These are phyloP conservation scores for Ophiothrix spiculata DNA, from an alignment of 35 echinoderm and acorn worm genomes.

Conservation along the genomic window DNA sequence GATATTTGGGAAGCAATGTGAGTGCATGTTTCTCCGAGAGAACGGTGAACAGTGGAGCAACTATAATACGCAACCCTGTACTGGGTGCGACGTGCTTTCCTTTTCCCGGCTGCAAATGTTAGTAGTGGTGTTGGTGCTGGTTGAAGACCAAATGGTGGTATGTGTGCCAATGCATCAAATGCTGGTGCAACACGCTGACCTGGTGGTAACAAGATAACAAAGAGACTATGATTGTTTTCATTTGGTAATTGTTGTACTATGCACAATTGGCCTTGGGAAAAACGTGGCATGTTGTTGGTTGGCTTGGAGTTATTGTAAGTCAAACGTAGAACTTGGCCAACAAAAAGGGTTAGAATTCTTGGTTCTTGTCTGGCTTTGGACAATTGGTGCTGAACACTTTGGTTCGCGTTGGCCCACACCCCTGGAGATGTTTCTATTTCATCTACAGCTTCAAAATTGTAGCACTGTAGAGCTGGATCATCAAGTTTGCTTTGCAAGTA, in stretches of 20 bases:
- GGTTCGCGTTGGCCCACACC: not conserved
- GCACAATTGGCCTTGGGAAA: constrained; percentile 7
- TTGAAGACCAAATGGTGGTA: not conserved
- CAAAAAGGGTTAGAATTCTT: not conserved
- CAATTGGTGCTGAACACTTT: not conserved
- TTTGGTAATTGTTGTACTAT: no score
- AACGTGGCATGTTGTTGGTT: not conserved
- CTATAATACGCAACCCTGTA: no score
- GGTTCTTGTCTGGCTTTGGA: not conserved
- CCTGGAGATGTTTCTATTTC: not conserved
- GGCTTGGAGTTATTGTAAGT: constrained; percentile 1
- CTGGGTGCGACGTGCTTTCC: not conserved
- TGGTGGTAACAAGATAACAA: not conserved
- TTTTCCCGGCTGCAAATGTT: not conserved
- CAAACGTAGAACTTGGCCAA: not conserved
- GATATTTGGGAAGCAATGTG: not conserved
- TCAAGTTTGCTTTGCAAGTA: constrained; percentile 5
- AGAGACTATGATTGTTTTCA: not conserved
- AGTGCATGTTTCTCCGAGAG: not conserved
- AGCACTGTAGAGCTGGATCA: not conserved
- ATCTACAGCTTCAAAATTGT: not conserved
- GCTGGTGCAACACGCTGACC: not conserved
- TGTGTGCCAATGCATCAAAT: not conserved
- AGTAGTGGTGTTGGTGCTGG: not conserved
- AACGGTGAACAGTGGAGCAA: no score